Base-by-base conservation (phyloP, 2,113 vertebrate genomes). In the Corvus hawaiiensis region DNA sequence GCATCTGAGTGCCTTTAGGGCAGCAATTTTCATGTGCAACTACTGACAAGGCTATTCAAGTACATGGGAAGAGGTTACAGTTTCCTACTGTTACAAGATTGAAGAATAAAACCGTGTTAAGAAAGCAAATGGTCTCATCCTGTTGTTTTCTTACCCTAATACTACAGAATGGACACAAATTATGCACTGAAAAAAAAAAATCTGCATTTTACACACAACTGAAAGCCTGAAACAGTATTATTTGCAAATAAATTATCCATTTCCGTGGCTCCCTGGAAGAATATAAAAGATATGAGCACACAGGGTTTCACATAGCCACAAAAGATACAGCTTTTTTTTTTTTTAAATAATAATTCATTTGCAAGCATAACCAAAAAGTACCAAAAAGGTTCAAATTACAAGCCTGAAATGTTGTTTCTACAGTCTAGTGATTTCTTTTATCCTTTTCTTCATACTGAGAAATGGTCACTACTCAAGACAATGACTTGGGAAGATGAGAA, bases 401-500 rank as follows among this genome's bases (percentile, higher is more conserved):
- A 63, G 11, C 39, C 43, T 77, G 26, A 44, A 85, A 43, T 58
- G 54, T 32, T 82, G 69, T 87, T 95, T 69, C 55, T 83, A 69
- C 17, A 32, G 28, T 48, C 69, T 61, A 83, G 52, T 26, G 21
- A 81, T 83, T 89, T 92, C 37, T 93, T 93, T 74, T 61, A 72
- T 58, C 39, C 19, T 80, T 77, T 83, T 89, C 44, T 82, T 71
- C 78, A 64, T 43, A 77, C 28, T 91, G 35, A 93, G 58, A 94
- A 94, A 89, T 52, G 27, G 93, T 61, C 75, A 35, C 63, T 63
- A 68, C 59, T 90, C 68, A 94, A 92, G 72, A 51, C 63, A 89
- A 90, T 52, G 19, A 87, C 69, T 89, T 91, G 89, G 64, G 75
- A 95, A 85, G 80, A 92, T 68, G 48, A 94, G 54, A 89, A 90